phyloP scores from a whole-genome alignment of 2,113 vertebrate genomes.

The Crotalus horridus region DNA sequence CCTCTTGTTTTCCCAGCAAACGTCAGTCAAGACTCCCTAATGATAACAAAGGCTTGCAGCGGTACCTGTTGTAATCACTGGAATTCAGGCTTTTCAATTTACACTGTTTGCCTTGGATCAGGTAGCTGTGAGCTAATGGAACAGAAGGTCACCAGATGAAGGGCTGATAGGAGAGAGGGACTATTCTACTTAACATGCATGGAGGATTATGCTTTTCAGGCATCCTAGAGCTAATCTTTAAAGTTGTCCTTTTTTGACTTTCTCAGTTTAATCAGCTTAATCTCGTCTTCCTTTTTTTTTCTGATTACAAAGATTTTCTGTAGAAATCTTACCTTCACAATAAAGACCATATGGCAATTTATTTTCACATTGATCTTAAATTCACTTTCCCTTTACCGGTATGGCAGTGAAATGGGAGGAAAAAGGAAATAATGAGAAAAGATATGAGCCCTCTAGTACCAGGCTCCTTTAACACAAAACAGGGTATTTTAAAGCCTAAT shows the following conservation, averaged over 20 bases:
- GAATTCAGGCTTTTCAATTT: conserved; percentile 70
- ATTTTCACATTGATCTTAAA: conserved; percentile 75
- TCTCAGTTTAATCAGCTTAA: conserved; percentile 83
- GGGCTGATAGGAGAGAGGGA: conserved; percentile 65
- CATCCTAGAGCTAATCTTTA: conserved; percentile 75
- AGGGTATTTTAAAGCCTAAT: not conserved
- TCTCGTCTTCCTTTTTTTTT: conserved; percentile 76
- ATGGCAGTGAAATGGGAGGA: conserved; percentile 26
- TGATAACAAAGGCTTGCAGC: conserved; percentile 70
- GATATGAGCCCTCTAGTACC: conserved; percentile 19
- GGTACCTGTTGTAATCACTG: conserved; percentile 74
- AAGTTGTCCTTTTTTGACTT: conserved; percentile 83
- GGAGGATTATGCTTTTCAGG: conserved; percentile 65
- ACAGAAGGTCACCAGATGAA: conserved; percentile 75
- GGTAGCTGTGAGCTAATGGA: conserved; percentile 67
- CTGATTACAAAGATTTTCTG: conserved; percentile 79
- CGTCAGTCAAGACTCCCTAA: conserved; percentile 63
- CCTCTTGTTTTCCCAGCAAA: conserved; percentile 59
- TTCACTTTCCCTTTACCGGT: conserved; percentile 51
- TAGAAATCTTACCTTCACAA: conserved; percentile 71
- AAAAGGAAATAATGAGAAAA: conserved; percentile 16
- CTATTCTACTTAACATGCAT: conserved; percentile 74
- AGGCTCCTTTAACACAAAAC: not conserved
- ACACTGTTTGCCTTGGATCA: conserved; percentile 69
- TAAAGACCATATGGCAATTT: conserved; percentile 72